phyloP scores from a whole-genome alignment of 2,888 invertebrate genomes.

The Tenthredo distinguenda region DNA sequence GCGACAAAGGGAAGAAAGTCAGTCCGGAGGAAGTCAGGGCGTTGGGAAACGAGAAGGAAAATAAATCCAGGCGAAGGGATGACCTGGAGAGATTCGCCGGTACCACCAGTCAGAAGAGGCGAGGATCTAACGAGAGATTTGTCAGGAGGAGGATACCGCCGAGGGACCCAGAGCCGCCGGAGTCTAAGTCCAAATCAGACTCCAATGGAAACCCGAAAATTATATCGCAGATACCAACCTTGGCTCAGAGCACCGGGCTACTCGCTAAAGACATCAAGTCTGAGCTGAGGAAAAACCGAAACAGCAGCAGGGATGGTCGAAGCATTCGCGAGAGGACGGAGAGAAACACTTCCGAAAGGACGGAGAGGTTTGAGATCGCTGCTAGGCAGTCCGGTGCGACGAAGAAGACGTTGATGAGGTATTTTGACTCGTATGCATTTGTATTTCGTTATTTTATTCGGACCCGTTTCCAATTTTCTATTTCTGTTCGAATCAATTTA shows the following conservation, averaged over 20 bases:
- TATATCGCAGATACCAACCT: conserved; percentile 63
- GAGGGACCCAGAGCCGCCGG: neutral
- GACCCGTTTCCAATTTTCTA: neutral
- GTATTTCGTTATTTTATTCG: neutral
- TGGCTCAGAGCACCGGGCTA: conserved; percentile 57
- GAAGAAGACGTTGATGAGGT: conserved; percentile 35
- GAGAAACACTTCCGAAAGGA: neutral
- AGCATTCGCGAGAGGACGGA: conserved; percentile 2
- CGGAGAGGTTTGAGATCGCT: neutral
- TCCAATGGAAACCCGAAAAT: conserved; percentile 60
- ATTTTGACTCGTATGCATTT: neutral
- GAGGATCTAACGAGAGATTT: conserved; percentile 24
- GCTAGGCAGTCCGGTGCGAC: neutral
- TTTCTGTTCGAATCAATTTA: neutral
- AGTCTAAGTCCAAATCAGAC: conserved; percentile 50
- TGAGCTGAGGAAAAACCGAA: conserved; percentile 64
- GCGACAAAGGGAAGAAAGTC: conserved; percentile 61
- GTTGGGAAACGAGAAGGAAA: conserved; percentile 58
- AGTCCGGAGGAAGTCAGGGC: conserved; percentile 66
- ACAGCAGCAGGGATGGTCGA: conserved; percentile 64
- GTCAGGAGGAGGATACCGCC: conserved; percentile 5
- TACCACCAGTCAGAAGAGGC: conserved; percentile 5
- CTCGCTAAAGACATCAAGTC: conserved; percentile 65
- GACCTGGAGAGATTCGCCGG: conserved; percentile 46
- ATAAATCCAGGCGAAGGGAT: neutral